Conservation (phyloP, 2,113 vertebrate species). For the Pteruthius melanotis region DNA sequence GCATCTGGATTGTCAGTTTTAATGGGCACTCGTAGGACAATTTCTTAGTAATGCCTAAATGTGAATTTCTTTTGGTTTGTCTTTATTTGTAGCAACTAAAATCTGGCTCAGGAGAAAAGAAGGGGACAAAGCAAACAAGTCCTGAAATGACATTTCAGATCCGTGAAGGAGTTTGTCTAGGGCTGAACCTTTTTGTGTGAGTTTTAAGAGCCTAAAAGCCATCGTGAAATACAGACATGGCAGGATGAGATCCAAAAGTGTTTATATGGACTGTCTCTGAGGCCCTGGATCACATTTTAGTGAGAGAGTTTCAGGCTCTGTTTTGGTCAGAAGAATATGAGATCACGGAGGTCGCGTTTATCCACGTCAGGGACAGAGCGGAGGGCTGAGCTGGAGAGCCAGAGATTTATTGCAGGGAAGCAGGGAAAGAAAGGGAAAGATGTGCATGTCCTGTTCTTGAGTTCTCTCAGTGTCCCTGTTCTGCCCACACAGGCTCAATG, state of each 20-base stretch:
- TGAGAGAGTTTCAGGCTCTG: neutral
- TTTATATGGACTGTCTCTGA: neutral
- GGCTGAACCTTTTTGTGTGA: neutral
- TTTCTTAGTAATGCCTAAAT: neutral
- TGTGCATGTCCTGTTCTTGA: neutral
- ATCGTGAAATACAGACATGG: neutral
- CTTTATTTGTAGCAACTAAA: neutral
- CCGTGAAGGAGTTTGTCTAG: neutral
- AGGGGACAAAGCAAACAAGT: neutral
- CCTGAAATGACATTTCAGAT: neutral
- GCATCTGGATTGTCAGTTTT: neutral
- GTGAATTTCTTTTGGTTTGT: neutral
- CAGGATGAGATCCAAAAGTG: neutral
- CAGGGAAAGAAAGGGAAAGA: neutral
- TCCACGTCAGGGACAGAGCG: fast-evolving
- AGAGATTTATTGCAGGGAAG: neutral
- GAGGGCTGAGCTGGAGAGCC: neutral
- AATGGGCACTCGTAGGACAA: neutral
- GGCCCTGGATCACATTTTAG: neutral
- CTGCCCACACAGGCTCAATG: neutral
- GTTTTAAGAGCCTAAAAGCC: neutral
- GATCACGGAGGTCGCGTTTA: neutral
- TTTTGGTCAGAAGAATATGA: neutral
- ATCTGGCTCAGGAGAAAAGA: neutral
- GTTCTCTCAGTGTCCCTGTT: neutral